Conservation (phyloP, 1,140 invertebrate genomes). For the Pseudomyrmex sp. region DNA sequence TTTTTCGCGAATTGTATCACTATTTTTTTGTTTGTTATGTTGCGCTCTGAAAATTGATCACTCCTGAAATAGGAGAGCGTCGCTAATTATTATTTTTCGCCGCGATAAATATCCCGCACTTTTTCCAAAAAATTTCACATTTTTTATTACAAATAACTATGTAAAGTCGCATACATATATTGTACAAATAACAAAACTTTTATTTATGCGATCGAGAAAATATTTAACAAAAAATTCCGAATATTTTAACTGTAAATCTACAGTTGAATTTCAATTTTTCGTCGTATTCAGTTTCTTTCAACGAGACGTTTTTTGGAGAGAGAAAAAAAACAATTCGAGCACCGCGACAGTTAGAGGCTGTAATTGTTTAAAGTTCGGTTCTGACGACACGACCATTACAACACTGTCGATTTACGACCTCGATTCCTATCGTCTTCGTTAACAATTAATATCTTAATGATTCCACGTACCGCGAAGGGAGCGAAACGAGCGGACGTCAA, state of each 20-base stretch:
- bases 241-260: no score
- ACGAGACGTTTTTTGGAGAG: neutral
- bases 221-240: neutral
- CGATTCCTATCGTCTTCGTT: slow-evolving; percentile 24
- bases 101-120: neutral
- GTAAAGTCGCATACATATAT: no score
- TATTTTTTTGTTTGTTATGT: slow-evolving; percentile 34
- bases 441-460: slow-evolving; percentile 47
- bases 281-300: slow-evolving; percentile 6
- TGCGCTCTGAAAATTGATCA: slow-evolving; percentile 20
- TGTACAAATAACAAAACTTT: no score
- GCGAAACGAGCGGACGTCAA: neutral
- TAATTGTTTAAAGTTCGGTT: neutral
- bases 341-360: slow-evolving; percentile 8
- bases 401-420: slow-evolving; percentile 20
- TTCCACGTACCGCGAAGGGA: slow-evolving; percentile 20
- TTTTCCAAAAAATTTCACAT: neutral
- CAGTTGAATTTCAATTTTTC: neutral
- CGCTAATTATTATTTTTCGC: neutral
- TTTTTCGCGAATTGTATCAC: slow-evolving; percentile 48
- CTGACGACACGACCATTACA: neutral
- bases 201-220: neutral
- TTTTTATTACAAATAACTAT: neutral
- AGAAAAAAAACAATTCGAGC: neutral
- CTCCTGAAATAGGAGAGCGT: neutral